A percentile compares a stretch with the other conserved stretches of the same genome.
Conservation (phyloP, 2,113 vertebrate species). For the Crotalus horridus region DNA sequence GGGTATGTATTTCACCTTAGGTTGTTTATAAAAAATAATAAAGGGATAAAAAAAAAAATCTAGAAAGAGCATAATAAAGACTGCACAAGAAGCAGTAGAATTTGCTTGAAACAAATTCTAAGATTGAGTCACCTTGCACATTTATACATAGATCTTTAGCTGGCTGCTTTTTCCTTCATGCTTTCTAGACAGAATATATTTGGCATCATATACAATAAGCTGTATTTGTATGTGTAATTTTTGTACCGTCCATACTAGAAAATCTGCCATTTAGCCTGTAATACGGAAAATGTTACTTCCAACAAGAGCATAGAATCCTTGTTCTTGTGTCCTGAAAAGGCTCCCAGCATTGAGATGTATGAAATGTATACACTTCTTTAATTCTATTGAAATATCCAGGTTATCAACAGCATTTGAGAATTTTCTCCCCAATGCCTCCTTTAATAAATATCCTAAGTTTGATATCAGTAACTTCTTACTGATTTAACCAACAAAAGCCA, state of each 20-base stretch:
- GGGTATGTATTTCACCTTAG: background rate
- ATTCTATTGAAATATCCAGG: background rate
- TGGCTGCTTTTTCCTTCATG: background rate
- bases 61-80: background rate
- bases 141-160: background rate
- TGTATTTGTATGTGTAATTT: background rate
- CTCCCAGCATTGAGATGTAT: background rate
- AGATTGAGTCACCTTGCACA: background rate
- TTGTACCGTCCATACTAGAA: background rate
- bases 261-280: background rate
- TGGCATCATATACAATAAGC: background rate
- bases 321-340: background rate
- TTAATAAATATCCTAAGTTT: background rate
- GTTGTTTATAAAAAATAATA: background rate
- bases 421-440: background rate
- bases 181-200: background rate
- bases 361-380: background rate
- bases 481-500: background rate
- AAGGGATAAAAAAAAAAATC: background rate
- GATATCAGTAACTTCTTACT: background rate
- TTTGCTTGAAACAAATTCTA: background rate
- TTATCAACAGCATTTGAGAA: background rate
- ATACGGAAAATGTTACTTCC: background rate
- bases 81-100: conserved; percentile 16
- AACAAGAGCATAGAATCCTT: background rate